Base-by-base conservation (phyloP, 1,140 invertebrate species). In the Stegodyphus dumicola region DNA sequence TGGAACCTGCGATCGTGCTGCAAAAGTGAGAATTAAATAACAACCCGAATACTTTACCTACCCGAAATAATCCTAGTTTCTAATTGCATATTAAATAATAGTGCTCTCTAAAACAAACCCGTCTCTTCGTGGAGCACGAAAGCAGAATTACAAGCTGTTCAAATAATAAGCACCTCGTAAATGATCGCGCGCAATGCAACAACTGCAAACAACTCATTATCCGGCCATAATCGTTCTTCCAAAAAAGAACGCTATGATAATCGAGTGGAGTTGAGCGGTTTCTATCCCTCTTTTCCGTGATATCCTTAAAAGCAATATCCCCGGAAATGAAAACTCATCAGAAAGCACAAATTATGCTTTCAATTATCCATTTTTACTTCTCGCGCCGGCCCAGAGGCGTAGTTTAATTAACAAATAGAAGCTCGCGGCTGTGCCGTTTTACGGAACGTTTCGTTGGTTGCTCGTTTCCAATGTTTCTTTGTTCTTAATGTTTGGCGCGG, bases 291-390 rank as follows among this genome's bases (percentile, higher is more conserved):
- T 69, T 60, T 75, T 71, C 53, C 69, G 70, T 65, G 80, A 10
- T 11, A 70, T 73, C 52, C 69, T 7, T 64, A 73, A 73, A 75
- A 75, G 80, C 80, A 83, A 83, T 83, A 83, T 75, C 18, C 80
- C 54, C 51, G 71, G 81, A 77, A 85, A 85, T 77, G 81, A 85
- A 85, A 85, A 77, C 81, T 85, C 81, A 85, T 85, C 81, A 85
- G 81, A 85, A 77, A 85, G 81, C 74, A 74, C 81, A 70, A 85
- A 85, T 85, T 85, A 85, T 85, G 74, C 81, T 85, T 85, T 85
- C 81, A 85, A 85, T 85, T 85, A 85, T 85, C 81, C 66, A 85
- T 85, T 85, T 85, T 85, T 85, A 85, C 73, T 76, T 85, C 73
- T 69, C 73, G 73, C 73, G 52, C 54, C 73, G 74, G 17, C 65